Evolutionary conservation across 1,140 invertebrate species (phyloP).

Genomic region (Drosophila nebulosa): DNA sequence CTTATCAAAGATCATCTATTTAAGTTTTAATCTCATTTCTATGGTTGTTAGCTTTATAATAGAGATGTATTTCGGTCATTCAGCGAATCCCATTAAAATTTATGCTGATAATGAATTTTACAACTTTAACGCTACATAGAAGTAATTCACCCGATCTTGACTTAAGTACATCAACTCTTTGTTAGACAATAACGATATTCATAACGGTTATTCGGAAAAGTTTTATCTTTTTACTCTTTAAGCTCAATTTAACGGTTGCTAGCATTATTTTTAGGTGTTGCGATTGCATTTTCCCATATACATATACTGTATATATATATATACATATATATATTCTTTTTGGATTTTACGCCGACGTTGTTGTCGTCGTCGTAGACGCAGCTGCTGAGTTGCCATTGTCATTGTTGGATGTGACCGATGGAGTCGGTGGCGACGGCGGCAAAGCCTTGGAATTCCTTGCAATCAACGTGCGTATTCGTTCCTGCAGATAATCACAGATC

Average conservation of each 20-base stretch:
- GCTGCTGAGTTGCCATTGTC: neutral
- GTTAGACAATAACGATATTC: too few species aligned
- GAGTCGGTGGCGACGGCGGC: too few species aligned
- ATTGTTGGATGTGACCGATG: slow-evolving; percentile 21
- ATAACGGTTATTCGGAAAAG: too few species aligned
- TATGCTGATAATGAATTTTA: too few species aligned
- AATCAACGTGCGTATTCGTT: slow-evolving; percentile 56
- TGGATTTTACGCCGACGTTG: slow-evolving; percentile 47
- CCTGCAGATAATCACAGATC: slow-evolving; percentile 77
- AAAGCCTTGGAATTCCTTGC: slow-evolving; percentile 34
- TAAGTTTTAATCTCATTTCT: too few species aligned
- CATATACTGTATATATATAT: neutral
- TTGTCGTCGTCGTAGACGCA: slow-evolving; percentile 20
- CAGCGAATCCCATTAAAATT: too few species aligned
- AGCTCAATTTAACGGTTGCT: neutral
- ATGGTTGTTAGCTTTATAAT: too few species aligned
- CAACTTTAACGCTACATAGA: too few species aligned
- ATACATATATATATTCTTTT: neutral
- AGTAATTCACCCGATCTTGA: neutral
- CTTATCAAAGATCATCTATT: too few species aligned
- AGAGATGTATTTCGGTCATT: too few species aligned
- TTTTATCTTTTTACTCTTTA: too few species aligned
- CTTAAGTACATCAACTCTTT: neutral
- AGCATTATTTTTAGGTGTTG: slow-evolving; percentile 10
- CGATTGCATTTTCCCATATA: neutral